phyloP scores from a whole-genome alignment of 2,797 vertebrate species.

The Pantherophis vulpinus region DNA sequence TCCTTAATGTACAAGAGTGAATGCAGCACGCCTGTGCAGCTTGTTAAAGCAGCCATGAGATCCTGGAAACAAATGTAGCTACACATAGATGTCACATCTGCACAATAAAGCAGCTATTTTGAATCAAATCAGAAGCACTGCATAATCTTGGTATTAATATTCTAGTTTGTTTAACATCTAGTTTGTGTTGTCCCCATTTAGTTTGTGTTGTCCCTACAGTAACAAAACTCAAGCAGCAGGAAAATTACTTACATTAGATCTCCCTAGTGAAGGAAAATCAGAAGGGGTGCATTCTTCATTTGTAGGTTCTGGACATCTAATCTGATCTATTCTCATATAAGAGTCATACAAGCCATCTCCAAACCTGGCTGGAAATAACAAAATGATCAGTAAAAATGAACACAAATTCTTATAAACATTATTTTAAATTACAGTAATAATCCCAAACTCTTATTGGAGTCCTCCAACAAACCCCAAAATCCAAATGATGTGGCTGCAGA shows the following conservation, averaged over 20 bases:
- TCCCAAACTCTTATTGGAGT: neutral
- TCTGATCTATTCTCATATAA: conserved; percentile 95
- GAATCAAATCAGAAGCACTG: neutral
- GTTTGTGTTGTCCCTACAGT: neutral
- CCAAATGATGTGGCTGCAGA: neutral
- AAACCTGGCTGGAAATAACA: conserved; percentile 79
- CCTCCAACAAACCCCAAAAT: neutral
- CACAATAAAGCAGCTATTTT: neutral
- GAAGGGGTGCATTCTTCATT: conserved; percentile 80
- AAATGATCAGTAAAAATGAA: conserved; percentile 46
- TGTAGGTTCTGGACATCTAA: conserved; percentile 83
- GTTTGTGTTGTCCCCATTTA: no score
- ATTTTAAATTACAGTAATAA: neutral
- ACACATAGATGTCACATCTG: neutral
- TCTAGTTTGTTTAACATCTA: neutral
- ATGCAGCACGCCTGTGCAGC: neutral
- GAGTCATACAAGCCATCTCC: conserved; percentile 92
- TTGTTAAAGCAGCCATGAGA: neutral
- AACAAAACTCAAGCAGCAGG: neutral
- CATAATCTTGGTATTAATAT: neutral
- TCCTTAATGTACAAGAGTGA: neutral
- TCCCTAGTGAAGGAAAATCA: conserved; percentile 81
- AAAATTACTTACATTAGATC: conserved; percentile 84
- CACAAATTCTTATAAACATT: neutral
- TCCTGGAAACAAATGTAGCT: neutral